Conservation (phyloP, 2,113 vertebrate species). For the Muntiacus muntjak region DNA sequence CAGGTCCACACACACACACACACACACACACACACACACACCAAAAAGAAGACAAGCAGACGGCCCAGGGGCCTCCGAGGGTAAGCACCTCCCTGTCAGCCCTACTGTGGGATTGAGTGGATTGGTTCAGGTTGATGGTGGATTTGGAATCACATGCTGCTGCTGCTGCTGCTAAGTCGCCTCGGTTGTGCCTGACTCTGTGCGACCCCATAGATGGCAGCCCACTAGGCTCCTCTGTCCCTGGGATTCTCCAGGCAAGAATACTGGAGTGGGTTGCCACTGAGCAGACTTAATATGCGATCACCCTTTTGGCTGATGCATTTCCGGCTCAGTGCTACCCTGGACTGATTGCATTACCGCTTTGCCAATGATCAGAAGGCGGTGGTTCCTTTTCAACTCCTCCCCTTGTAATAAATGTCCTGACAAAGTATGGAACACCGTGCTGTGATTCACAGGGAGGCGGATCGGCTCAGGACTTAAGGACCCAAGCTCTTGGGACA, state of each 20-base stretch:
- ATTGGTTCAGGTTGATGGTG: neutral
- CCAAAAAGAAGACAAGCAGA: neutral
- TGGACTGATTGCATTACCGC: neutral
- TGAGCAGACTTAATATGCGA: neutral
- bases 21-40: no score
- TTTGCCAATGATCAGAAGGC: neutral
- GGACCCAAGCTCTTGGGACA: neutral
- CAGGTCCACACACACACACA: neutral
- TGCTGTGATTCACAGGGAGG: neutral
- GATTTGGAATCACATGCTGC: neutral
- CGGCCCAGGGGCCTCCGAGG: rapidly evolving
- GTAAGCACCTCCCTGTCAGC: neutral
- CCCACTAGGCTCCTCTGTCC: neutral
- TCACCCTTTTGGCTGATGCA: neutral
- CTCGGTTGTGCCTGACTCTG: rapidly evolving
- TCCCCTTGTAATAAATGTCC: neutral
- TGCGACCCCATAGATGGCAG: neutral
- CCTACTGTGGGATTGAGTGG: neutral
- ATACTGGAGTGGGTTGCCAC: neutral
- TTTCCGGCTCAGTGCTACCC: neutral
- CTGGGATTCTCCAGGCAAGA: neutral
- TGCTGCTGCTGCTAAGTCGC: neutral
- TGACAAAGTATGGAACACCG: neutral
- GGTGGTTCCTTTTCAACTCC: no score
- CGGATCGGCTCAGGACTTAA: neutral